Evolutionary conservation across 2,113 vertebrate species (phyloP), one percentile per base, ranked within the genome.

Genomic region (Sterna hirundo): DNA sequence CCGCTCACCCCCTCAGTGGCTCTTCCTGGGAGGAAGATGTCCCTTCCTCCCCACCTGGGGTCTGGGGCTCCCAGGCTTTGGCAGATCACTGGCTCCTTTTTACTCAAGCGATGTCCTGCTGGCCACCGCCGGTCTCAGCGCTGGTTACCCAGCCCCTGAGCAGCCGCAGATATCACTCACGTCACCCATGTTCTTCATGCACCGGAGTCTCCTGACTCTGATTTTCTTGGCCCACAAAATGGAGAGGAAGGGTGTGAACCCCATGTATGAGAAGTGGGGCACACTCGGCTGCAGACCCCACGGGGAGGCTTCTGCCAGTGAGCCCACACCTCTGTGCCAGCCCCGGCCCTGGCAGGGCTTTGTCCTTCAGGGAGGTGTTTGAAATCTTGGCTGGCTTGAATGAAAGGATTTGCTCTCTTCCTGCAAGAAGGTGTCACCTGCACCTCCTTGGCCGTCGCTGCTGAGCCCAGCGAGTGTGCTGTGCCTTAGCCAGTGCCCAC

Each of bases 1-100:
- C n/a, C 0, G 0, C 36, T 69, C 22, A 2, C 9, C 1, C 1
- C 32, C 2, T 55, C 2, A 1, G n/a, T 36, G n/a, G 44, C 13
- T 19, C 42, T 55, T 17, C 29, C 26, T 1, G 0, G 15, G 47
- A 32, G 5, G 30, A 58, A 60, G 54, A 26, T 2, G 7, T 38
- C 19, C 20, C 18, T 14, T 75, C 32, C 14, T 75, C 54, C 34
- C 17, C 25, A 21, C 5, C 15, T 0, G 0, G 14, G 10, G 18
- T 23, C 32, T 64, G 71, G 15, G 47, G 13, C 17, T 58, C 30
- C 22, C 38, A 29, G 75, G 38, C 6, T 60, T 76, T 0, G 0
- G 16, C 40, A 7, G 21, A 15, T 40, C 52, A 29, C 46, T 38
- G 52, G 9, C 47, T 76, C 38, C 54, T 79, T 38, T 54, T 64